Conservation (phyloP, 2,888 invertebrate species). For the Scrobipalpa costella region DNA sequence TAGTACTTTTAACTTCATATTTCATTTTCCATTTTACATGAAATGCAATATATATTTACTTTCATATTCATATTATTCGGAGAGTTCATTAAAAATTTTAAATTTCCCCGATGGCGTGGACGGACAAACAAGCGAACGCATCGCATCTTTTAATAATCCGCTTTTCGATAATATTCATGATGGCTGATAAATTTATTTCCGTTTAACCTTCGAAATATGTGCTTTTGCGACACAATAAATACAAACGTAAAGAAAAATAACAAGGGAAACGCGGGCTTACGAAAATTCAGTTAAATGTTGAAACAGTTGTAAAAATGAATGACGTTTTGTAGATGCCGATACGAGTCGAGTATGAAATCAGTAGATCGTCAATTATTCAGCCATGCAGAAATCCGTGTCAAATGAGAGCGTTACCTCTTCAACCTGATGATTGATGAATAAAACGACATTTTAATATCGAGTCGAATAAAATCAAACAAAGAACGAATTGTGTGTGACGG, state of each 20-base stretch:
- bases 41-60: neutral
- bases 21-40: no score
- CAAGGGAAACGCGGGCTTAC: neutral
- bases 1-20: no score
- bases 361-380: conserved; percentile 6
- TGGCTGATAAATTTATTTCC: neutral
- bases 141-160: conserved; percentile 11
- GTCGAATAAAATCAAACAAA: no score
- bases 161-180: neutral
- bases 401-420: neutral
- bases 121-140: conserved; percentile 3
- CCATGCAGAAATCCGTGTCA: neutral
- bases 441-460: neutral
- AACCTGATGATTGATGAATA: no score
- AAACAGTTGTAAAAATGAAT: neutral
- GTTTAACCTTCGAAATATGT: conserved; percentile 12
- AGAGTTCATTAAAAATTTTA: neutral
- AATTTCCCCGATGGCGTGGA: neutral
- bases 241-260: neutral
- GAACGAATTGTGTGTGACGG: no score
- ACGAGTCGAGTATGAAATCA: neutral
- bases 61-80: neutral
- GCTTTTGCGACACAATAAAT: neutral
- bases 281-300: neutral
- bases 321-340: neutral